Base-by-base conservation (phyloP, 2,888 invertebrate species). In the Andricus curvator region DNA sequence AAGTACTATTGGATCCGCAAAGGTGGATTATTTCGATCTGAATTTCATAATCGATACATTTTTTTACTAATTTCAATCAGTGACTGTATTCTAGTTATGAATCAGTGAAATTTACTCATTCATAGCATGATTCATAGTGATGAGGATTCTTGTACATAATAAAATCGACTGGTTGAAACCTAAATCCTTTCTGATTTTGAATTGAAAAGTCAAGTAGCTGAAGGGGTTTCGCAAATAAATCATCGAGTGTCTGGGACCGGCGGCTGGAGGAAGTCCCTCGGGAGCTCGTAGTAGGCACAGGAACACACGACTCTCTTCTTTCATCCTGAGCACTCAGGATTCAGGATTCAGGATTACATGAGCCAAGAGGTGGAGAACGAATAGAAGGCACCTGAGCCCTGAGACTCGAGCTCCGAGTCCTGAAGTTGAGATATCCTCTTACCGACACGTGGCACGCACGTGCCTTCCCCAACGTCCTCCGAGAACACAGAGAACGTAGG, bases 401-500 rank as follows among this genome's bases (percentile, higher is more conserved):
- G 80, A 79, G 67, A 77, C 78, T 78, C 56, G 51, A 76, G 81
- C 80, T 81, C 77, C 67, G 77, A 85, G 82, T 84, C 74, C 79
- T 78, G 56, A 80, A 80, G 66, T 60, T 77, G 79, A 91, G 91
- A 91, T 92, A 92, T 92, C 92, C 92, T 92, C 92, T 92, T 92
- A 92, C 91, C 87, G 92, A 90, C 92, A 92, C 92, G 92, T 92
- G 92, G 86, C 89, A 79, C 85, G 88, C 92, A 92, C 92, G 92
- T 91, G 92, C 89, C 91, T 86, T 87, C 86, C 84, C 85, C 84
- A 87, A 86, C 87, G 87, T 85, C 85, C 85, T 85, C 82, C 85
- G 79, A 83, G 86, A 84, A 84, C 84, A 85, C 66, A 85, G 83
- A 84, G 82, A 68, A 82, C 83, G 80, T 76, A 78, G 82, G 86